Percentiles rank a stretch among this genome's conserved stretches.
Conservation (phyloP, 1,140 invertebrate species). For the Ditylenchus dipsaci region DNA sequence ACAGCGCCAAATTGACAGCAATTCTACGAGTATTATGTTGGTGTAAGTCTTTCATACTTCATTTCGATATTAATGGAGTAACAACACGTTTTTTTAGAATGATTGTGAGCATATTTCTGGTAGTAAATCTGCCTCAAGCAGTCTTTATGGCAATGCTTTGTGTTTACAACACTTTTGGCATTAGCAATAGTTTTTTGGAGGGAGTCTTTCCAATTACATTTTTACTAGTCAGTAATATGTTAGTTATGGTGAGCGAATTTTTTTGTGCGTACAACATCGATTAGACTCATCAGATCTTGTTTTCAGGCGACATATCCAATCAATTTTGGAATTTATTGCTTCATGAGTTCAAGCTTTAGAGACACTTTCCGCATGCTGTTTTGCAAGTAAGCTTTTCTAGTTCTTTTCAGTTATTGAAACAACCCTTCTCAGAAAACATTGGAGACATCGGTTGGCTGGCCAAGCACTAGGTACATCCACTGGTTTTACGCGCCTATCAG, state of each 20-base stretch:
- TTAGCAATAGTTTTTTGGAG: conserved; percentile 64
- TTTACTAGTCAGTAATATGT: conserved; percentile 80
- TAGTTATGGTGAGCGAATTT: conserved; percentile 69
- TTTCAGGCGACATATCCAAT: conserved; percentile 74
- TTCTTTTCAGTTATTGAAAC: neutral
- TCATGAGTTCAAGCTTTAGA: conserved; percentile 77
- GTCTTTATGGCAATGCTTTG: conserved; percentile 80
- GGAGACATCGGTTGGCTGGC: neutral
- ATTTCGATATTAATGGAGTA: neutral
- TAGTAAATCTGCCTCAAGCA: conserved; percentile 83
- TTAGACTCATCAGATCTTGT: neutral
- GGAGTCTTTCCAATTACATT: conserved; percentile 73
- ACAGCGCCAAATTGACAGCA: conserved; percentile 70
- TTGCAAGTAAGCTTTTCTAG: conserved; percentile 31
- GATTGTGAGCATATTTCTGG: conserved; percentile 81
- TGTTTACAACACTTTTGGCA: conserved; percentile 50
- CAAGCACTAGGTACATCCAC: neutral
- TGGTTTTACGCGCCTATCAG: neutral
- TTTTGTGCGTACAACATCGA: neutral
- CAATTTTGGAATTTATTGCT: conserved; percentile 91
- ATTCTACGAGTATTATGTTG: conserved; percentile 86
- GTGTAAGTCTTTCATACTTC: conserved; percentile 62
- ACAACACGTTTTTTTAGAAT: conserved; percentile 59
- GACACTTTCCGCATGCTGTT: conserved; percentile 88
- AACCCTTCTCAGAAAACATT: conserved; percentile 5